phyloP scores from a whole-genome alignment of 2,113 vertebrate species.

The Nasalis larvatus region DNA sequence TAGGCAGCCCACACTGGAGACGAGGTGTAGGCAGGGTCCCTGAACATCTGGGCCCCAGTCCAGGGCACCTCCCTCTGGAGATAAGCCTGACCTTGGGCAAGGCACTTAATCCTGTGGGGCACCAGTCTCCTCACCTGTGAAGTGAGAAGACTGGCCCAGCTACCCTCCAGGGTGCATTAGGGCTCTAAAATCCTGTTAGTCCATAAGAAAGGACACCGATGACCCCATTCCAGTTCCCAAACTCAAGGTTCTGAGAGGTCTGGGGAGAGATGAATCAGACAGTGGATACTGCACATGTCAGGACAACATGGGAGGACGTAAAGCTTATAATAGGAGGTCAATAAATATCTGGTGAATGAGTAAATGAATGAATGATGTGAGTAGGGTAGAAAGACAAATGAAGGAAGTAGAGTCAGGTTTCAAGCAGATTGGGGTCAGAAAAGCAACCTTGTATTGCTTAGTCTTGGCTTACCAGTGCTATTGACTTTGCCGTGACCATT shows the following conservation, averaged over 20 bases:
- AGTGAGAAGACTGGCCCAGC: neutral
- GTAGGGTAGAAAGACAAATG: neutral
- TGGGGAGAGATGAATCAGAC: neutral
- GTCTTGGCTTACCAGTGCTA: neutral
- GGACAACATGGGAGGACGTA: neutral
- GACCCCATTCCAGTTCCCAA: neutral
- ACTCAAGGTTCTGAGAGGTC: neutral
- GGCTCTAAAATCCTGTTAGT: neutral
- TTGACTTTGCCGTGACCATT: neutral
- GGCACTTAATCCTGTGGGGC: neutral
- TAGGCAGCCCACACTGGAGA: neutral
- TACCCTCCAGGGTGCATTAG: neutral
- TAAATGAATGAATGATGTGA: neutral
- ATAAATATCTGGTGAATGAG: neutral
- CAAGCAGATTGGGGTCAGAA: neutral
- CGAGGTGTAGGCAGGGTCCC: neutral
- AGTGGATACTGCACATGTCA: neutral
- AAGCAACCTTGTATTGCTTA: neutral
- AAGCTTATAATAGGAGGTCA: slow-evolving; percentile 29
- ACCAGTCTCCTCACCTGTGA: slow-evolving; percentile 7
- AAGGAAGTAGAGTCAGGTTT: neutral
- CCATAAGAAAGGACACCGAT: neutral
- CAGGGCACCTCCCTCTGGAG: neutral
- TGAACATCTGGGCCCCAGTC: neutral
- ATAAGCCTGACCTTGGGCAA: neutral